phyloP scores from a whole-genome alignment of 1,140 invertebrate genomes.

The Anoplolepis gracilipes region DNA sequence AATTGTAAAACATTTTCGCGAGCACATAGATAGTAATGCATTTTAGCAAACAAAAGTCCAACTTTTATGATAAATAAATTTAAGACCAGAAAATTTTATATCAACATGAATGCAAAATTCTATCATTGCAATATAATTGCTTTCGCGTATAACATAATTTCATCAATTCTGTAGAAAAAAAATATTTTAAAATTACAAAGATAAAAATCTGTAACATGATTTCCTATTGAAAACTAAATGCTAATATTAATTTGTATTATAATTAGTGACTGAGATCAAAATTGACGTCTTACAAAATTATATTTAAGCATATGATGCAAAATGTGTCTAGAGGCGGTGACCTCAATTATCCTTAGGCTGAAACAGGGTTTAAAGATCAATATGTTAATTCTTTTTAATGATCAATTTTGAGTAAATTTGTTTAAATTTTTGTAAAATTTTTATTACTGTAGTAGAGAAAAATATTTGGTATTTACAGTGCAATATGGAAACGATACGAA shows the following conservation, averaged over 20 bases:
- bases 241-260: conserved; percentile 31
- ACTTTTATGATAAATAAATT: conserved; percentile 37
- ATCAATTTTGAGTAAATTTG: conserved; percentile 35
- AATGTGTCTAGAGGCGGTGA: background rate
- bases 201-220: conserved; percentile 7
- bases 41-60: conserved; percentile 49
- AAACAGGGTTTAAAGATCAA: conserved; percentile 38
- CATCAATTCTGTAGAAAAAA: conserved; percentile 22
- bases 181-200: conserved; percentile 25
- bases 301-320: conserved; percentile 37
- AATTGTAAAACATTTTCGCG: conserved; percentile 44
- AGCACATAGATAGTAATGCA: conserved; percentile 70
- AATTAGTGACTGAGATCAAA: conserved; percentile 12
- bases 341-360: conserved; percentile 19
- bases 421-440: conserved; percentile 52
- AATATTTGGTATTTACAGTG: conserved; percentile 57
- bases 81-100: conserved; percentile 65
- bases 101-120: conserved; percentile 54
- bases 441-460: conserved; percentile 23
- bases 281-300: conserved; percentile 29
- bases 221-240: conserved; percentile 19
- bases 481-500: conserved; percentile 62
- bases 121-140: conserved; percentile 43
- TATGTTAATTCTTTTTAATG: conserved; percentile 12
- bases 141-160: conserved; percentile 27